Conservation (phyloP, 2,888 invertebrate species). For the Meliscaeva auricollis region DNA sequence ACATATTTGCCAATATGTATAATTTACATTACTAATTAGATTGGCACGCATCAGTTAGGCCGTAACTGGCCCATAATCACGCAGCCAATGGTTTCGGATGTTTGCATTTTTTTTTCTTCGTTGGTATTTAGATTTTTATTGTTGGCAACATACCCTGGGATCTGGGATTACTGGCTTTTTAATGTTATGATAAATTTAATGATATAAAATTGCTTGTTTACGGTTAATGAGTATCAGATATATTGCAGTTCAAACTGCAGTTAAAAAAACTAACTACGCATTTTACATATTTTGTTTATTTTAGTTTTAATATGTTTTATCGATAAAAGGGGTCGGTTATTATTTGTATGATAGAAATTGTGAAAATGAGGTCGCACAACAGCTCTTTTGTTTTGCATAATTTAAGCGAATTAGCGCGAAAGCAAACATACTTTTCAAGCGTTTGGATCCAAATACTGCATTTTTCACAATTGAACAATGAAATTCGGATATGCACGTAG, state of each 20-base stretch:
- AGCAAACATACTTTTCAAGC: too few species aligned
- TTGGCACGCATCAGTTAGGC: constrained; percentile 73
- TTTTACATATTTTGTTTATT: neutral
- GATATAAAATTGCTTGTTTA: constrained; percentile 32
- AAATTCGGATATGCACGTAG: too few species aligned
- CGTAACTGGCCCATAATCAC: constrained; percentile 64
- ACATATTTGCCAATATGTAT: constrained; percentile 58
- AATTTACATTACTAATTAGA: constrained; percentile 65
- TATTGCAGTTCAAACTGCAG: neutral
- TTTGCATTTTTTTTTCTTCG: constrained; percentile 40
- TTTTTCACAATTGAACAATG: too few species aligned
- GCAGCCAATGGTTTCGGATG: constrained; percentile 53
- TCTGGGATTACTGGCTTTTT: constrained; percentile 35
- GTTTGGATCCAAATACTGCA: too few species aligned
- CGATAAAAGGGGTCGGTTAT: too few species aligned
- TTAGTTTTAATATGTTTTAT: too few species aligned
- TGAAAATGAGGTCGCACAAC: neutral
- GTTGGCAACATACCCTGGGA: constrained; percentile 51
- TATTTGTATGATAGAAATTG: neutral
- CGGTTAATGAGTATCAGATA: constrained; percentile 2
- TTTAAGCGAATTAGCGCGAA: neutral
- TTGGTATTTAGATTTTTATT: neutral
- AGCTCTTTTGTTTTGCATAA: constrained; percentile 6
- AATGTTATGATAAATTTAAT: constrained; percentile 30
- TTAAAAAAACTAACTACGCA: neutral